Conservation (phyloP, 2,797 vertebrate genomes). For the Leucoraja ocellata region DNA sequence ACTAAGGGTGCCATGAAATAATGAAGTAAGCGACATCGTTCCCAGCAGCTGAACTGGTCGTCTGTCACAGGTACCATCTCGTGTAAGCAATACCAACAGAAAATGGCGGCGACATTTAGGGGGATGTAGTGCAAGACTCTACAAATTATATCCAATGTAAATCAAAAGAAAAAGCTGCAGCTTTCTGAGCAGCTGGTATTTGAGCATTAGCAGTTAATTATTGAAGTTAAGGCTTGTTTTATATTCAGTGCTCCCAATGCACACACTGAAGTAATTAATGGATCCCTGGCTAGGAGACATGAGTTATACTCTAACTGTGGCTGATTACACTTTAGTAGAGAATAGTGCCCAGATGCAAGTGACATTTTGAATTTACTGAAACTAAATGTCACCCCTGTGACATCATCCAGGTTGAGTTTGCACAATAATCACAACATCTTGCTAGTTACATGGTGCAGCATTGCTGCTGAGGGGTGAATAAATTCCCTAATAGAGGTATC, state of each 20-base stretch:
- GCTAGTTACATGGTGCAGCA: neutral
- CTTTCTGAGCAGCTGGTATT: neutral
- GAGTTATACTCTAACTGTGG: neutral
- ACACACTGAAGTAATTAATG: neutral
- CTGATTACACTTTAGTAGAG: neutral
- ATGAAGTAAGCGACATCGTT: neutral
- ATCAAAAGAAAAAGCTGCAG: neutral
- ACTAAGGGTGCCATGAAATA: neutral
- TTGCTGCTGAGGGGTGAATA: neutral
- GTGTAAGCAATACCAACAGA: neutral
- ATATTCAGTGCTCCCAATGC: neutral
- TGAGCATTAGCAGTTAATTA: neutral
- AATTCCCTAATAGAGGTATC: neutral
- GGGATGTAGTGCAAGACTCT: neutral
- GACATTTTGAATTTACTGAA: neutral
- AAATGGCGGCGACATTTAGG: neutral
- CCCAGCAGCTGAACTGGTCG: neutral
- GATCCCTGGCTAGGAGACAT: neutral
- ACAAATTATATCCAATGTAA: neutral
- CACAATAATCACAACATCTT: neutral
- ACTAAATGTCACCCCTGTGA: neutral
- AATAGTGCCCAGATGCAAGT: neutral
- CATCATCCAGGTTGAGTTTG: neutral
- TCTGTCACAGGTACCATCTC: neutral
- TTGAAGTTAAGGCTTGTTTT: neutral